Base-by-base conservation (phyloP, 2,888 invertebrate species). In the Psococerastis gibbosa region DNA sequence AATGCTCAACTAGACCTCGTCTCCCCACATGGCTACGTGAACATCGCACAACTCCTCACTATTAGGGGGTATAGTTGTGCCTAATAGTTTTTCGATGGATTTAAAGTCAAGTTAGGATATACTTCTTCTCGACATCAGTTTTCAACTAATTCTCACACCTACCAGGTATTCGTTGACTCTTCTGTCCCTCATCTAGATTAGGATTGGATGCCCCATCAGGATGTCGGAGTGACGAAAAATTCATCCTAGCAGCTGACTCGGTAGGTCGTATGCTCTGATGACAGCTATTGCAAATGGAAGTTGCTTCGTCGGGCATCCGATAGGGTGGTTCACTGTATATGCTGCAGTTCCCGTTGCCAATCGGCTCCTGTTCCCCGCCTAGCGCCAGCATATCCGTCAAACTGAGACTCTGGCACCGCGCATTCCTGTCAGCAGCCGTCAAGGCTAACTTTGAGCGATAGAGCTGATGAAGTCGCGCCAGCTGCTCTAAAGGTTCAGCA, bases 191-290 rank as follows among this genome's bases (percentile, higher is more conserved):
- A 45, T 75, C 70, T 53, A 91, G 67, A 65, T 88, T 87, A 15
- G 89, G 89, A 68, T 91, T 89, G 18, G 89, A 91, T 42, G 91
- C 88, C 38, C 89, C 89, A 55, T 91, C 91, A 3, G 89, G 89
- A 64, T 87, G 84, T 49, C 87, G 70, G 43, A 88, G 60, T 47
- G 78, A 76, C 27, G 83, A 80, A 56, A 75, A 72, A 50, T 73
- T 68, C 16, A 34, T 8, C 13, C 20, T 38, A 17, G 17, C 20
- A 5, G 20, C 8, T 4, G 17, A 17, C 11, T 38, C 38, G 13
- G 38, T 20, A 9, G 17, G 65, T 35, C 73, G 70, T 70, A 78
- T 75, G 51, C 71, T 73, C 52, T 76, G 68, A 57, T 78, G 75
- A 55, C 78, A 79, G 57, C 77, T 77, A 62, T 78, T 76, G 62